Conservation (phyloP, 2,888 invertebrate genomes). For the Papilio demoleus region DNA sequence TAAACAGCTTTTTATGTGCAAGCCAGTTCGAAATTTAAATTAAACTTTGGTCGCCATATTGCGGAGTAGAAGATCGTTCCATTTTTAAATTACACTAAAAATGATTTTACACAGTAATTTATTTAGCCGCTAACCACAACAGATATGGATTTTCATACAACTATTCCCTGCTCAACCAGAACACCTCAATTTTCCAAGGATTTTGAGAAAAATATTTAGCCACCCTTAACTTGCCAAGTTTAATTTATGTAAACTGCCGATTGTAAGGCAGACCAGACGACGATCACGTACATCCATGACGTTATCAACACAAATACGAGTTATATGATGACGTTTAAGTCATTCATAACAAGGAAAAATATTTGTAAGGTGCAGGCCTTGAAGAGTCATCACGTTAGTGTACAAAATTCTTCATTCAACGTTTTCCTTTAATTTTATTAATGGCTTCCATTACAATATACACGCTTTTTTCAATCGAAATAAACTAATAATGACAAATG, state of each 20-base stretch:
- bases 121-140: no score
- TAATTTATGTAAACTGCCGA: slow-evolving; percentile 16
- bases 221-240: not conserved
- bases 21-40: no score
- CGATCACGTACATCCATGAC: slow-evolving; percentile 19
- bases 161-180: no score
- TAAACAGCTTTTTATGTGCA: no score
- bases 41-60: no score
- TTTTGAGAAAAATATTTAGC: no score
- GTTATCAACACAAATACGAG: slow-evolving; percentile 16
- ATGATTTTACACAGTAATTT: no score
- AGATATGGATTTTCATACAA: no score
- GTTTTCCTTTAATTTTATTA: not conserved
- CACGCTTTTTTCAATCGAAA: not conserved
- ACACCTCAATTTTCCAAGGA: no score
- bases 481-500: not conserved
- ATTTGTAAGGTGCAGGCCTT: not conserved
- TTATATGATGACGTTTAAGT: slow-evolving; percentile 11
- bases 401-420: slow-evolving; percentile 5
- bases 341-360: slow-evolving; percentile 28
- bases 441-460: not conserved
- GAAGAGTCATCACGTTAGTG: not conserved
- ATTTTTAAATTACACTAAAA: no score
- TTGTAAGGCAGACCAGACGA: not conserved
- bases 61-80: no score